These are phyloP conservation scores for Tetranychus cinnabarinus DNA, from an alignment of 1,140 invertebrate species.

Conservation along the genomic window DNA sequence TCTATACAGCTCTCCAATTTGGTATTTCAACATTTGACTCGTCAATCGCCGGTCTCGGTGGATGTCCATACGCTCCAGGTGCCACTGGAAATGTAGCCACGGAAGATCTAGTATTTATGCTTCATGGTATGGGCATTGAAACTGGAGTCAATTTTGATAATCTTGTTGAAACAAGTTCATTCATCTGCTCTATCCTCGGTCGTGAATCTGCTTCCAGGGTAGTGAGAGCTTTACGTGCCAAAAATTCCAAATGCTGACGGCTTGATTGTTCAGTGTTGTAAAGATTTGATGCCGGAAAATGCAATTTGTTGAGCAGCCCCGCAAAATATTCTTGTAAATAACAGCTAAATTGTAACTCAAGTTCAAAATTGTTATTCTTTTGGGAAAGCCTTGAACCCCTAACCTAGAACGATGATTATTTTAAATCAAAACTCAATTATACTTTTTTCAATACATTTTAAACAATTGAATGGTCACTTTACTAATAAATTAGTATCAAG, in stretches of 20 bases:
- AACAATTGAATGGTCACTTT: no score
- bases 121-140: slow-evolving; percentile 60
- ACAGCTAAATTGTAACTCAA: no score
- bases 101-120: slow-evolving; percentile 88
- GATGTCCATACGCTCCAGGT: slow-evolving; percentile 88
- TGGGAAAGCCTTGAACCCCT: no score
- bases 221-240: slow-evolving; percentile 33
- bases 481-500: no score
- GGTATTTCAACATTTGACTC: slow-evolving; percentile 9
- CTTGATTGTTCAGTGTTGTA: no score
- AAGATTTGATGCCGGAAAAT: no score
- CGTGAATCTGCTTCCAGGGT: slow-evolving; percentile 58
- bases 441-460: no score
- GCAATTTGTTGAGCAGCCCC: no score
- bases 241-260: neutral
- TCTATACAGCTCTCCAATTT: slow-evolving; percentile 50
- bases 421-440: no score
- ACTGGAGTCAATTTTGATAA: slow-evolving; percentile 62
- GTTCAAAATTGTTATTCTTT: no score
- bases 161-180: slow-evolving; percentile 53
- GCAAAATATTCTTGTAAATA: no score
- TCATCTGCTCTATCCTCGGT: slow-evolving; percentile 46
- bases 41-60: slow-evolving; percentile 72
- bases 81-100: slow-evolving; percentile 86
- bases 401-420: no score